Base-by-base conservation (phyloP, 2,797 vertebrate species). In the Phrynocephalus guinanensis region DNA sequence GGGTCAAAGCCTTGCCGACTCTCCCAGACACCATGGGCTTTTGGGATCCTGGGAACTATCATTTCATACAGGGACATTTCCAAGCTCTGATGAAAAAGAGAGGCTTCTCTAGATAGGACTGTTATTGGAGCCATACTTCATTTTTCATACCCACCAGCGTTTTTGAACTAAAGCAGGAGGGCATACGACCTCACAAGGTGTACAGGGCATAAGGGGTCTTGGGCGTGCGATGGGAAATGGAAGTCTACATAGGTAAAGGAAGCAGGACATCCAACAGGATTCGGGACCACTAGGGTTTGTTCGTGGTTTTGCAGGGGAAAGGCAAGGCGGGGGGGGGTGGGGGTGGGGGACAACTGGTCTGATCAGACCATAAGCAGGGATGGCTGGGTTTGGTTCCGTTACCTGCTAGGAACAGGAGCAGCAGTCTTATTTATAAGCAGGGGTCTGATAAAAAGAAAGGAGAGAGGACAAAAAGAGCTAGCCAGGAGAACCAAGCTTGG, bases 321-420 rank as follows among this genome's bases (percentile, higher is more conserved):
- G 11, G 1, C 52, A 15, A 33, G 7, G 9, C 15, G 67, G 38
- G 18, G 24, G 68, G 72, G 33, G 67, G 68, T 16, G 24, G 68
- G 72, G 38, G 38, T 44, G 38, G 38, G 38, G 38, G 38, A 44
- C 30, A 20, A 56, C 28, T n/a, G 33, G 52, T 33, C 22, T 56
- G 66, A 15, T 44, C 56, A 60, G 16, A 73, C 28, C 68, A 81
- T 16, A 44, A 80, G 33, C 67, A 38, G 78, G 68, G 68, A 56
- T 52, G 48, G 76, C 26, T 48, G 70, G 52, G 68, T 48, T 80
- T n/a, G 70, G 26, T 48, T 86, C 52, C 38, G 50, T 88, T 86
- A 86, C 85, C 85, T 81, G 68, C 70, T 8, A 48, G 85, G 68
- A 81, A 1, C 52, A 86, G 78, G 24, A 66, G 78, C 33, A 60